Conservation (phyloP, 2,797 vertebrate genomes). For the Parauchenoglanis ngamensis region DNA sequence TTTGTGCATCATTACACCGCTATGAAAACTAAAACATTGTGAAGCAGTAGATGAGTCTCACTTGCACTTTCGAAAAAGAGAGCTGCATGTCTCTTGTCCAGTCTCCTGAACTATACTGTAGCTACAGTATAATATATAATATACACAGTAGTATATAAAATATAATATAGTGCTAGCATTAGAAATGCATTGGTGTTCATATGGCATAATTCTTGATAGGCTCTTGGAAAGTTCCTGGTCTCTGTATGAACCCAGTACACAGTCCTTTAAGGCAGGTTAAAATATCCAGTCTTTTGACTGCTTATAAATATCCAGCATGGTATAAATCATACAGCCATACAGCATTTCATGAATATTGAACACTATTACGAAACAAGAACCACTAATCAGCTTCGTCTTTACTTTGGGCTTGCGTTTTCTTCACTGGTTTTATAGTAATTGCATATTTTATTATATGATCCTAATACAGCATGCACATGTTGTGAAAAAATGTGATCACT, state of each 20-base stretch:
- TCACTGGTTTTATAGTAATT: slow-evolving; percentile 14
- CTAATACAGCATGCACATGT: slow-evolving; percentile 21
- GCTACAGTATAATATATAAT: background rate
- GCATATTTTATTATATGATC: slow-evolving; percentile 22
- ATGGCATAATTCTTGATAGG: background rate
- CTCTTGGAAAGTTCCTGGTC: background rate
- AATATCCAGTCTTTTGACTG: slow-evolving; percentile 16
- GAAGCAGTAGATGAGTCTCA: background rate
- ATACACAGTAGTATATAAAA: background rate
- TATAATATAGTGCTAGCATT: background rate
- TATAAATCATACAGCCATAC: slow-evolving; percentile 18
- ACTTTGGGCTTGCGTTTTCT: slow-evolving; percentile 2
- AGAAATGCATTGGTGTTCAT: background rate
- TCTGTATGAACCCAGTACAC: background rate
- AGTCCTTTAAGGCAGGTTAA: background rate
- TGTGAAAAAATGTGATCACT: slow-evolving; percentile 37
- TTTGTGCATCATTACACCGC: background rate
- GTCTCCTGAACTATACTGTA: background rate
- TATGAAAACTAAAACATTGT: background rate
- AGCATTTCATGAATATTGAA: slow-evolving; percentile 18
- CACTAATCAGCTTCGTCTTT: background rate
- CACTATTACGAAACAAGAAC: slow-evolving; percentile 13
- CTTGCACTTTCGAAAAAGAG: background rate
- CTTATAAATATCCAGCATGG: slow-evolving; percentile 14
- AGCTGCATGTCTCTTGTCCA: background rate